phyloP scores from a whole-genome alignment of 2,797 vertebrate genomes.

The Buceros bicornis region DNA sequence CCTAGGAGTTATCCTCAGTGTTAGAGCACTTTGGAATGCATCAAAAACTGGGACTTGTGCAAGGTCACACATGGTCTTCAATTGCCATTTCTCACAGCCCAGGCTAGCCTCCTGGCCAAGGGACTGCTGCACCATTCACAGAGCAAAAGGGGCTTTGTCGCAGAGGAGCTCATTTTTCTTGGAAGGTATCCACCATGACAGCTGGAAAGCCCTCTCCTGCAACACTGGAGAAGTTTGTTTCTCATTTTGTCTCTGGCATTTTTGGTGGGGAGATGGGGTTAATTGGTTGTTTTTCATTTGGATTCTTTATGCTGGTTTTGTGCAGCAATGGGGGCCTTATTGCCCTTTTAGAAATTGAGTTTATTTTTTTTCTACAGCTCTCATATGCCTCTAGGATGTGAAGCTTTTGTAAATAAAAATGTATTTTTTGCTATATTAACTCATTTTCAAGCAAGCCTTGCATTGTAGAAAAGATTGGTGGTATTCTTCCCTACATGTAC shows the following conservation, averaged over 20 bases:
- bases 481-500: neutral
- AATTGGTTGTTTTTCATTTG: conserved; percentile 72
- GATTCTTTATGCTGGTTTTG: conserved; percentile 45
- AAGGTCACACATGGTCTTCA: neutral
- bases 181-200: neutral
- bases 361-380: conserved; percentile 61
- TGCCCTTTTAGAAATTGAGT: conserved; percentile 72
- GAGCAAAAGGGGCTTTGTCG: neutral
- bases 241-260: neutral
- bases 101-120: neutral
- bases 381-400: conserved; percentile 54
- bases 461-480: conserved; percentile 26
- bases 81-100: neutral
- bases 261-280: conserved; percentile 47
- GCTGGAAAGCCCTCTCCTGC: neutral
- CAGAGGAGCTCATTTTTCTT: neutral
- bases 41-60: neutral
- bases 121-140: neutral
- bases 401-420: conserved; percentile 72
- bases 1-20: neutral
- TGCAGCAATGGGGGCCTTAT: conserved; percentile 7
- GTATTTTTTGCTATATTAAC: conserved; percentile 60
- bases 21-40: neutral
- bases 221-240: neutral
- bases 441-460: conserved; percentile 57